Base-by-base conservation (phyloP, 2,888 invertebrate genomes). In the Lacanobia oleracea region DNA sequence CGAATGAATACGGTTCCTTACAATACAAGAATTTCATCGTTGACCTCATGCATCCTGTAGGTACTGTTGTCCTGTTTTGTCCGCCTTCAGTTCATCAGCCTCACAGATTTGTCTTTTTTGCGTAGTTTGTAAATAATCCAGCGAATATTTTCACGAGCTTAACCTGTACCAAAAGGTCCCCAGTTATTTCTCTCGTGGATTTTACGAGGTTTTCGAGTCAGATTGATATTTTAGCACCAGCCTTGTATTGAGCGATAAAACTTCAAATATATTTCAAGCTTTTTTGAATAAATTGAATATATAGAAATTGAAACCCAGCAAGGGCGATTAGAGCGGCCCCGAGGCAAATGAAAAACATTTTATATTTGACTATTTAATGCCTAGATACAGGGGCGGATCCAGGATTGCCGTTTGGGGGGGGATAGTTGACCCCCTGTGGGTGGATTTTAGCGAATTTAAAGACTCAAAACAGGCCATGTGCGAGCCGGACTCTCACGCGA, bases 201-300 rank as follows among this genome's bases (percentile, higher is more conserved):
- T 57, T 77, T 77, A 60, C 78, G 37, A 53, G 59, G 71, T 72
- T 60, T 72, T n/a, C 48, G 8, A 54, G 33, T 72, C 54, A 23
- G 61, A 75, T 75, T 78, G 79, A 72, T 72, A 72, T 75, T 74
- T 54, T 60, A 78, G 79, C 72, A 72, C 72, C 43, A 60, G 12
- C 21, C 21, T 53, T 72, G 33, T 60, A 56, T 18, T 12, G 10
- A 43, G 16, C 33, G 43, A 72, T 72, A 75, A 78, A 72, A 50
- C 33, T 61, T 61, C 54, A 61, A 78, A 78, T 75, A 78, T 79
- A 75, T 78, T 79, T 79, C 54, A 50, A 50, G 79, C 37, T 78
- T 78, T 74, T 72, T 78, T 73, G 45, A 48, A 70, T 74, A 69
- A 74, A 74, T 72, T 78, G 50, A 61, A 61, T 72, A 37, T 56